These are phyloP conservation scores for Oreochromis grahami DNA, from an alignment of 2,797 vertebrate genomes.

Conservation along the genomic window DNA sequence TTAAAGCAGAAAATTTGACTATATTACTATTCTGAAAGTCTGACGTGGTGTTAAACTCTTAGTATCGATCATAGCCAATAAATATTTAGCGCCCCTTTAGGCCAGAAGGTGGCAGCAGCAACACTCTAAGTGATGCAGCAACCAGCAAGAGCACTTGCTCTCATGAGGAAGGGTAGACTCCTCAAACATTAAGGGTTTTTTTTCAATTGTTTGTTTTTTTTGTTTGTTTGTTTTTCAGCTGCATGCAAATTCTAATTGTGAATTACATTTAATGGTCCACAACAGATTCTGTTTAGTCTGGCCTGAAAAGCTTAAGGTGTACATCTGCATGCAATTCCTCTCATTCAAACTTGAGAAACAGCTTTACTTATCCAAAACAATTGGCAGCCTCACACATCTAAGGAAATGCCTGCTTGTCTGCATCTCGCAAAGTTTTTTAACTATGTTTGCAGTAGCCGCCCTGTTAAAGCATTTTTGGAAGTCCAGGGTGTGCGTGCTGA, in stretches of 20 bases:
- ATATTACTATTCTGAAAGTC: background rate
- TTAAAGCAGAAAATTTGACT: background rate
- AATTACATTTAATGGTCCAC: background rate
- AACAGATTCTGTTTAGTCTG: background rate
- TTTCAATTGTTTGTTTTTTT: background rate
- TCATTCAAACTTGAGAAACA: background rate
- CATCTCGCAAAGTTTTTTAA: background rate
- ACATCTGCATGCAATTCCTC: background rate
- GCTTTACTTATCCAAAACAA: background rate
- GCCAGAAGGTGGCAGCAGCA: conserved; percentile 27
- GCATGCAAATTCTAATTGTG: background rate
- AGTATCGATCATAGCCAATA: background rate
- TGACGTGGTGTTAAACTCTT: background rate
- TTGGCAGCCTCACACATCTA: background rate
- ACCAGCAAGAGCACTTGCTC: background rate
- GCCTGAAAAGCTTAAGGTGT: background rate
- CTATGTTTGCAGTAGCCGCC: background rate
- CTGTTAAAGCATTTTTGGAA: background rate
- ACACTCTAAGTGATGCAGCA: background rate
- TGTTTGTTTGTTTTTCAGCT: accelerated
- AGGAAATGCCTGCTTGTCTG: background rate
- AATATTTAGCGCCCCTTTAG: background rate
- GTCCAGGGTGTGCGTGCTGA: background rate
- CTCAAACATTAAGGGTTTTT: background rate
- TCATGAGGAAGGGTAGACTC: accelerated